Evolutionary conservation across 1,140 invertebrate genomes (phyloP).

Genomic region (Whitmania pigra): DNA sequence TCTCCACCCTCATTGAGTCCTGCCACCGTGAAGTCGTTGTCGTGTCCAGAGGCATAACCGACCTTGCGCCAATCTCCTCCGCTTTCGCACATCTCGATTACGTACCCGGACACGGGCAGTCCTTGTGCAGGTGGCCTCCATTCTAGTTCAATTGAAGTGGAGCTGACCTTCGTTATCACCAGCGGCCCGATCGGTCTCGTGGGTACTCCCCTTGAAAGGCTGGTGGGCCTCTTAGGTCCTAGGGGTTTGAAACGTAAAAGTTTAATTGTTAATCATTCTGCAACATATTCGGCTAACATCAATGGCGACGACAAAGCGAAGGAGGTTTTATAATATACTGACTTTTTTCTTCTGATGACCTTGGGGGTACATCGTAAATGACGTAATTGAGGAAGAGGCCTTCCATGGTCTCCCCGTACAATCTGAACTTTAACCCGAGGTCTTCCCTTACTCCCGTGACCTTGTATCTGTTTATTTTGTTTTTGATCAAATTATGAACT

Average conservation of each 20-base stretch:
- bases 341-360: background rate
- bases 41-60: conserved; percentile 54
- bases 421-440: conserved; percentile 82
- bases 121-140: conserved; percentile 44
- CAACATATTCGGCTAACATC: no score
- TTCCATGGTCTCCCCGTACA: conserved; percentile 81
- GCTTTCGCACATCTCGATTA: conserved; percentile 82
- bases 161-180: conserved; percentile 33
- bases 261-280: no score
- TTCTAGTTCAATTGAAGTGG: conserved; percentile 55
- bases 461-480: conserved; percentile 22
- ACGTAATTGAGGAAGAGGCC: conserved; percentile 51
- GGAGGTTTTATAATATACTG: background rate
- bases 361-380: conserved; percentile 4
- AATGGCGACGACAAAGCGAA: background rate
- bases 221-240: background rate
- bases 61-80: conserved; percentile 83
- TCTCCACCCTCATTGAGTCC: conserved; percentile 74
- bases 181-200: conserved; percentile 24
- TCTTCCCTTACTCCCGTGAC: conserved; percentile 83
- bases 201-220: conserved; percentile 1
- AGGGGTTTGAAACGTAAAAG: background rate
- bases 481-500: no score
- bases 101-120: conserved; percentile 56
- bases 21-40: conserved; percentile 70